A percentile compares a stretch with the other conserved stretches of the same genome.
phyloP scores from a whole-genome alignment of 1,140 invertebrate species.

The Rhopalosiphum maidis region DNA sequence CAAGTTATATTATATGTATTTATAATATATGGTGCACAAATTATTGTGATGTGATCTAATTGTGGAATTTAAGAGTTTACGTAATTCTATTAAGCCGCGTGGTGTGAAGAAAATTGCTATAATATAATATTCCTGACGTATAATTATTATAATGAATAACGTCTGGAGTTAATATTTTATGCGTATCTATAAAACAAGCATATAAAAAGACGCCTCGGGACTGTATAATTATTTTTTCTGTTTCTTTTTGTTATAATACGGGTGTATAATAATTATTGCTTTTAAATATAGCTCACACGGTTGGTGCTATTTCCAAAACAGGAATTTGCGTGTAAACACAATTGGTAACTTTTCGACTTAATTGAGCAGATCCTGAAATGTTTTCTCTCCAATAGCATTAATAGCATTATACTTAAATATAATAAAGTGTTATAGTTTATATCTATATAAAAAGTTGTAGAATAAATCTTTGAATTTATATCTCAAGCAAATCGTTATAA shows the following conservation, averaged over 20 bases:
- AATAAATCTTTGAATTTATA: slow-evolving; percentile 15
- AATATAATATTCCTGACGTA: neutral
- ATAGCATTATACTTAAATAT: neutral
- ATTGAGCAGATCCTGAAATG: neutral
- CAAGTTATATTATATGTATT: neutral
- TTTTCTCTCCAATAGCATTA: neutral
- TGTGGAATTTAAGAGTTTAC: neutral
- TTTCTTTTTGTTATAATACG: neutral
- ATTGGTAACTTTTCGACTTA: neutral
- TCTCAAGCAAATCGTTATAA: neutral
- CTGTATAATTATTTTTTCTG: neutral
- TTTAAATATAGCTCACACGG: neutral
- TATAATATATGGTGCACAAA: neutral
- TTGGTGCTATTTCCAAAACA: neutral
- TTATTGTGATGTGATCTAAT: neutral
- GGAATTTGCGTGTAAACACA: neutral
- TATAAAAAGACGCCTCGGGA: neutral
- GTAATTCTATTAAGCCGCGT: neutral
- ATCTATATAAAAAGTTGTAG: neutral
- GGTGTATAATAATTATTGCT: neutral
- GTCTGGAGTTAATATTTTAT: neutral
- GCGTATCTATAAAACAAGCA: neutral
- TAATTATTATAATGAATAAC: slow-evolving; percentile 15
- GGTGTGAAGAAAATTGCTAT: neutral
- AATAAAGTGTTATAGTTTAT: neutral